Base-by-base conservation (phyloP, 2,888 invertebrate species). In the Drosophila anomalipes region DNA sequence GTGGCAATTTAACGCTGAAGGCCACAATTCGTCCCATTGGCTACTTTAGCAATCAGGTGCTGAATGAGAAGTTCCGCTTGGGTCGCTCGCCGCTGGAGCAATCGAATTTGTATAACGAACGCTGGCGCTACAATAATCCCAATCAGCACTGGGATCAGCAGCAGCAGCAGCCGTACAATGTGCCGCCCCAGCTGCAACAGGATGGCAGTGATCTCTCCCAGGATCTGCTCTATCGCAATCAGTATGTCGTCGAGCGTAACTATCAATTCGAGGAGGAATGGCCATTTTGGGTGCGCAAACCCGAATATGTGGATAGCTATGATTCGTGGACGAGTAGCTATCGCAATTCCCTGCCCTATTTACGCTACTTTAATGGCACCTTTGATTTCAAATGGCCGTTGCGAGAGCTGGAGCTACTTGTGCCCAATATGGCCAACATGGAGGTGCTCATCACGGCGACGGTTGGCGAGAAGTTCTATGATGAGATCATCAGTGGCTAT, bases 361-460 rank as follows among this genome's bases (percentile, higher is more conserved):
- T 97, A 81, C 95, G 97, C 94, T 97, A 95, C 91, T 98, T 98
- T 93, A 96, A 97, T 91, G 99, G 99, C 22, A 97, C 97, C 0
- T 97, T 97, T 90, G 95, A 96, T 86, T 99, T 99, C 93, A 95
- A 95, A 82, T 98, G 98, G 94, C 97, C 98, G 0, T 96, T 98
- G 94, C 93, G 95, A 19, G 98, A 98, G 85, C 47, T 93, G 52
- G 90, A 91, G 39, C 94, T 95, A 56, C 94, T 95, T 53, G 95
- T 96, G 2, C 95, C 96, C 1, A 89, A 85, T 60, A 63, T 92
- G 0, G 94, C 94, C 0, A 93, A 96, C 1, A 95, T 97, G 93
- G 98, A 98, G 93, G 95, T 98, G 0, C 95, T 96, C 57, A 95
- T 98, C 61, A 96, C 96, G 0, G 98, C 98, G 0, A 96, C 96